Percentiles rank a stretch among this genome's conserved stretches.
phyloP scores from a whole-genome alignment of 1,140 invertebrate species.

The Steinernema feltiae region DNA sequence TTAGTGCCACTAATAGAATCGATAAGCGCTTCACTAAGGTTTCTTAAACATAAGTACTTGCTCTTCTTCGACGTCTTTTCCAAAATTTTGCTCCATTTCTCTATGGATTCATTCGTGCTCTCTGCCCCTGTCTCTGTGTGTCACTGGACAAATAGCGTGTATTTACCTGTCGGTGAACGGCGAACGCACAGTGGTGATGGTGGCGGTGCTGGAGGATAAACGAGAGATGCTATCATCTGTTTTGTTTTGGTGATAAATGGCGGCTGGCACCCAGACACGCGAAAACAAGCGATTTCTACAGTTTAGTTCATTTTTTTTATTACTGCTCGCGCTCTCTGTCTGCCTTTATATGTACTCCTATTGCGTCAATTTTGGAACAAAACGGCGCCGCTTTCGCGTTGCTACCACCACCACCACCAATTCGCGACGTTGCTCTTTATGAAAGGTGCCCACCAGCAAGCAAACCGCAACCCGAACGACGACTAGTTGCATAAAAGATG shows the following conservation, averaged over 20 bases:
- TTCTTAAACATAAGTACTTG: background rate
- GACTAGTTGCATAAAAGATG: too few relatives aligned
- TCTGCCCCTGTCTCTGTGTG: background rate
- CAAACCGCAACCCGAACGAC: too few relatives aligned
- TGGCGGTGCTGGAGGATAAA: too few relatives aligned
- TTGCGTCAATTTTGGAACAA: too few relatives aligned
- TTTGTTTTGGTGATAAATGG: background rate
- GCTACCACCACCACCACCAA: too few relatives aligned
- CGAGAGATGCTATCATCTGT: conserved; percentile 2
- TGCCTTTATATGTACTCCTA: too few relatives aligned
- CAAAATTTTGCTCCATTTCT: background rate
- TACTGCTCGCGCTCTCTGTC: too few relatives aligned
- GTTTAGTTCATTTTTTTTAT: too few relatives aligned
- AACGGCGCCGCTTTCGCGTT: too few relatives aligned
- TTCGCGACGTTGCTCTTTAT: background rate
- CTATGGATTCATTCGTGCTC: too few relatives aligned
- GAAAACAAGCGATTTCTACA: background rate
- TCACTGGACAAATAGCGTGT: background rate
- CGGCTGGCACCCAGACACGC: background rate
- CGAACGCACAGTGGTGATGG: too few relatives aligned
- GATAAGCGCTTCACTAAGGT: background rate
- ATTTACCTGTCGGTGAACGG: too few relatives aligned
- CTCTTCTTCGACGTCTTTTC: background rate
- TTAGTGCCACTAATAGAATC: conserved; percentile 8
- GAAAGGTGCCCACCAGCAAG: background rate